Percentiles rank a stretch among this genome's conserved stretches.
Conservation (phyloP, 2,888 invertebrate genomes). For the Pteria penguin region DNA sequence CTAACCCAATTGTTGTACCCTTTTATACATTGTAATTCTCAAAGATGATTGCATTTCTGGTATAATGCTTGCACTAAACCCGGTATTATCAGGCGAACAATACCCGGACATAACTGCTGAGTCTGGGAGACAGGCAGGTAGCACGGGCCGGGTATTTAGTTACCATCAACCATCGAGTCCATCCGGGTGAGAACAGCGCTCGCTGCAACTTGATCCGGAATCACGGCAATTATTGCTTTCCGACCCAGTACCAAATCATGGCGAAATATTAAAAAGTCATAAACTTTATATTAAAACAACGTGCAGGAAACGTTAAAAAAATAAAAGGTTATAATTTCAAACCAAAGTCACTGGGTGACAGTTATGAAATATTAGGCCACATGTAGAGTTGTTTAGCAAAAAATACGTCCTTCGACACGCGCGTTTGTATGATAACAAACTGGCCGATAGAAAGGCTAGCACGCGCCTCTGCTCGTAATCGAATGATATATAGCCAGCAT, state of each 20-base stretch:
- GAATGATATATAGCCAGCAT: constrained; percentile 3
- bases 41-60: too few species aligned
- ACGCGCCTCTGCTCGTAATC: constrained; percentile 21
- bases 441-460: not conserved
- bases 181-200: not conserved
- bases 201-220: not conserved
- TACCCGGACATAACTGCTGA: too few species aligned
- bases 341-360: not conserved
- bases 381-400: not conserved
- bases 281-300: not conserved
- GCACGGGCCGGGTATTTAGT: not conserved
- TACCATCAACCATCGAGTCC: not conserved
- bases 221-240: not conserved
- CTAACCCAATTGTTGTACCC: too few species aligned
- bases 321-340: not conserved
- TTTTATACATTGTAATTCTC: too few species aligned
- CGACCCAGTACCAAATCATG: not conserved
- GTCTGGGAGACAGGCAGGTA: too few species aligned
- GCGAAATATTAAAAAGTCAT: not conserved
- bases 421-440: not conserved
- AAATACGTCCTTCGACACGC: not conserved
- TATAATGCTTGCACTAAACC: too few species aligned
- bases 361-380: constrained; percentile 10
- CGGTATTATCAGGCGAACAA: too few species aligned
- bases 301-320: not conserved